Conservation (phyloP, 2,797 vertebrate genomes). For the Pseudochirops cupreus region DNA sequence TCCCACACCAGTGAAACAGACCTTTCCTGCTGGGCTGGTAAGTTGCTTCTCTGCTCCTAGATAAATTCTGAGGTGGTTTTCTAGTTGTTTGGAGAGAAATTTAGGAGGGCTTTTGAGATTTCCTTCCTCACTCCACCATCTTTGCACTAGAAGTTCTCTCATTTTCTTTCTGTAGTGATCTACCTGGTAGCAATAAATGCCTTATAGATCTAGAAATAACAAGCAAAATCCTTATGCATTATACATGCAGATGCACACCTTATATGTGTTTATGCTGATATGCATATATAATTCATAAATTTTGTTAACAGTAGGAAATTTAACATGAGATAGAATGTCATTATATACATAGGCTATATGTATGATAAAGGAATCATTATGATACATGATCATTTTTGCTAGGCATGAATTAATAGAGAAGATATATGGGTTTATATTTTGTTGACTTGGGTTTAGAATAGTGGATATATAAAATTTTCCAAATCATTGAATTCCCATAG, state of each 20-base stretch:
- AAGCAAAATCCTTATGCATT: neutral
- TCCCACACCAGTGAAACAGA: neutral
- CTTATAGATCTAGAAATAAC: neutral
- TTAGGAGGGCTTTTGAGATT: neutral
- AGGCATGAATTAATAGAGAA: neutral
- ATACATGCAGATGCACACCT: neutral
- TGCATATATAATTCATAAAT: neutral
- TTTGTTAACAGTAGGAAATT: neutral
- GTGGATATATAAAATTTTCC: neutral
- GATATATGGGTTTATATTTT: neutral
- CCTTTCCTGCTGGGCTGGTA: neutral
- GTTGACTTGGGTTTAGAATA: neutral
- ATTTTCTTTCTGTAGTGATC: neutral
- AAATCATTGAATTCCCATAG: neutral
- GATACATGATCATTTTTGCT: neutral
- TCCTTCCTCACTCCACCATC: neutral
- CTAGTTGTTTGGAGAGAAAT: neutral
- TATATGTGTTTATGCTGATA: neutral
- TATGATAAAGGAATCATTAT: neutral
- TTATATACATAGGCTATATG: neutral
- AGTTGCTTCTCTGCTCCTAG: neutral
- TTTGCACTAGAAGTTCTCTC: neutral
- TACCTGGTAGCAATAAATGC: neutral
- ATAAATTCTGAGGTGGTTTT: neutral
- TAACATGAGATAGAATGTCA: neutral